Evolutionary conservation across 2,888 invertebrate species (phyloP).

Genomic region (Dendrolimus pini): DNA sequence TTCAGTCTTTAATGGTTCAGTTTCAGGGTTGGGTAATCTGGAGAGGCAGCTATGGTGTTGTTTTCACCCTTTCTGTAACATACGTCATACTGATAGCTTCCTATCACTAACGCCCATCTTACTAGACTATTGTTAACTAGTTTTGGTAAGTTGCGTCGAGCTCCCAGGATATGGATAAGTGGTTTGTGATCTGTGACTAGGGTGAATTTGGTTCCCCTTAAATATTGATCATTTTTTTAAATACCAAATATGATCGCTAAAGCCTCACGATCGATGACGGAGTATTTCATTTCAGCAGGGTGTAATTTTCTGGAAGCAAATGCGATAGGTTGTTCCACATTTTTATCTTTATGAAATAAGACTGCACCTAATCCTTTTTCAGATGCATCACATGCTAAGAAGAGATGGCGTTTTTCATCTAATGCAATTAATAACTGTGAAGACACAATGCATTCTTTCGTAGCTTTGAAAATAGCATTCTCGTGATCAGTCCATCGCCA

Average conservation of each 20-base stretch:
- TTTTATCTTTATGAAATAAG: no score
- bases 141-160: slow-evolving; percentile 9
- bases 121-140: slow-evolving; percentile 8
- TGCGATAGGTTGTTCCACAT: no score
- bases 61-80: neutral
- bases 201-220: no score
- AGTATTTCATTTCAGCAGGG: no score
- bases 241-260: no score
- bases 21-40: no score
- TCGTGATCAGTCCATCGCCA: slow-evolving; percentile 10
- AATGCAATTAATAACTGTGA: slow-evolving; percentile 8
- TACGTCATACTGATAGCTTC: slow-evolving; percentile 4
- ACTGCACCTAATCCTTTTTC: no score
- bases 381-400: slow-evolving; percentile 4
- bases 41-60: no score
- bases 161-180: slow-evolving; percentile 6
- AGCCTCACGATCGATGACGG: no score
- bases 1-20: no score
- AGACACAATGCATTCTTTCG: neutral
- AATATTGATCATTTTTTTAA: no score
- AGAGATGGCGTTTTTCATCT: slow-evolving; percentile 3
- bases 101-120: slow-evolving; percentile 5
- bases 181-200: slow-evolving; percentile 9
- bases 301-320: no score
- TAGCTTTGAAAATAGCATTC: neutral